A percentile compares a stretch with the other conserved stretches of the same genome.
Evolutionary conservation across 2,113 vertebrate genomes (phyloP).

Genomic region (Pterophyllum scalare): DNA sequence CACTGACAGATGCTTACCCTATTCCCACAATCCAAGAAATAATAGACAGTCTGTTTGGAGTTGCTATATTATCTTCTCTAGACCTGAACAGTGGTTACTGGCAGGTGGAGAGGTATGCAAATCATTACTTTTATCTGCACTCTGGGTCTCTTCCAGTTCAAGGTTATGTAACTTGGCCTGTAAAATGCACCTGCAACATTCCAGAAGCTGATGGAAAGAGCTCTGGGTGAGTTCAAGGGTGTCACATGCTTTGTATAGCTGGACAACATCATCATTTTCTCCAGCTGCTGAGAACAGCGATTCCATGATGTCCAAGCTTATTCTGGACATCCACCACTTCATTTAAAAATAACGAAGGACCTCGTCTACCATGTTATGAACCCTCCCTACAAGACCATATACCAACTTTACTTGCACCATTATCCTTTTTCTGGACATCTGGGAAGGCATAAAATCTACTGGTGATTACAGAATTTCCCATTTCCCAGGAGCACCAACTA

Average conservation of each 20-base stretch:
- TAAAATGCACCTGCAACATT: not conserved
- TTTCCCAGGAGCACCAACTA: no score
- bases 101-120: not conserved
- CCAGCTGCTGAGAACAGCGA: not conserved
- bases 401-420: no score
- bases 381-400: no score
- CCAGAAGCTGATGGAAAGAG: not conserved
- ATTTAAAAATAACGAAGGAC: no score
- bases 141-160: not conserved
- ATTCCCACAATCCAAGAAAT: accelerated
- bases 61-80: not conserved
- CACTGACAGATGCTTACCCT: not conserved
- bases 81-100: not conserved
- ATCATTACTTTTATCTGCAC: not conserved
- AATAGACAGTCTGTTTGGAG: accelerated
- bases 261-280: not conserved
- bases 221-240: accelerated
- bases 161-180: not conserved
- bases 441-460: no score
- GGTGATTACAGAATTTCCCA: no score
- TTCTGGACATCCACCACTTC: no score
- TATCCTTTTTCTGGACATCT: no score
- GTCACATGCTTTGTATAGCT: not conserved
- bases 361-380: no score
- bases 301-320: not conserved